Conservation (phyloP, 1,140 invertebrate genomes). For the Nomia melanderi region DNA sequence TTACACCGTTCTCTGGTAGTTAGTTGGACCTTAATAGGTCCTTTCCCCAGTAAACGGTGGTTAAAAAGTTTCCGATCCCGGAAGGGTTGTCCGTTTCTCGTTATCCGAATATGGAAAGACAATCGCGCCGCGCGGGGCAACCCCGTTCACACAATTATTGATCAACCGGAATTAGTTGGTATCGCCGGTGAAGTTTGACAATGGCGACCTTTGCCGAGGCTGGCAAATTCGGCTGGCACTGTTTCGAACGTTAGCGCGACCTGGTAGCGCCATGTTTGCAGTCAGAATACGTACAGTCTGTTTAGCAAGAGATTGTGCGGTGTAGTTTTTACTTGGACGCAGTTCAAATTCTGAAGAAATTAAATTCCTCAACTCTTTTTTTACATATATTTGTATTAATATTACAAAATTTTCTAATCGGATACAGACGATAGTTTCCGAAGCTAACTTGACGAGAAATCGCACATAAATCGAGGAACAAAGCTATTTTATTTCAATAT, state of each 20-base stretch:
- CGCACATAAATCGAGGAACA: no score
- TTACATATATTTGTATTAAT: no score
- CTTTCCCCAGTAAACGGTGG: neutral
- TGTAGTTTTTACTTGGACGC: no score
- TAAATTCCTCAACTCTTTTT: no score
- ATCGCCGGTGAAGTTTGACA: neutral
- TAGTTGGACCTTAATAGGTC: neutral
- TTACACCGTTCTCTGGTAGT: neutral
- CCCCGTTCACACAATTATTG: neutral
- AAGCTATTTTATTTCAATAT: no score
- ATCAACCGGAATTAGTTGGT: neutral
- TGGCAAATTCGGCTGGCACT: neutral
- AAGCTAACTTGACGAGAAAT: no score
- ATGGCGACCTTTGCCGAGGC: neutral
- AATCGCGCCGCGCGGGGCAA: neutral
- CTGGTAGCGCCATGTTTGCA: slow-evolving; percentile 28
- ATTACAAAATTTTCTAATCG: no score
- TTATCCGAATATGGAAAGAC: neutral
- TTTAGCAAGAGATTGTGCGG: no score
- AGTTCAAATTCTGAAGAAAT: no score
- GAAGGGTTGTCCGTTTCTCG: neutral
- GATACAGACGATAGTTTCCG: no score
- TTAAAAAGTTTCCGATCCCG: slow-evolving; percentile 10
- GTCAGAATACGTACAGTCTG: no score
- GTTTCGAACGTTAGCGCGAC: slow-evolving; percentile 11